Conservation (phyloP, 2,113 vertebrate genomes). For the Perccottus glenii region DNA sequence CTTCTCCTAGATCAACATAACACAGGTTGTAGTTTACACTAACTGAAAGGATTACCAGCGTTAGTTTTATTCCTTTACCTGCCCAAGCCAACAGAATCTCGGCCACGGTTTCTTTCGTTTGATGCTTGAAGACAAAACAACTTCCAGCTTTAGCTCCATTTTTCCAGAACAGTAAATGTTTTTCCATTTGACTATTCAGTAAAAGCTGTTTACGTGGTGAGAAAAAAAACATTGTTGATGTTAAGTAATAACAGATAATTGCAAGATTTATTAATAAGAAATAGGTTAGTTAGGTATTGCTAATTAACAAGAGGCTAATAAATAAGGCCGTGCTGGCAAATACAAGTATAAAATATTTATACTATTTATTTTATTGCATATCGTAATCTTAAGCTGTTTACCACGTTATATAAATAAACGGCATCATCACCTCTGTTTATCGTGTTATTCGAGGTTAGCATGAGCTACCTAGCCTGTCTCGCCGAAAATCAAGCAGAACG, state of each 20-base stretch:
- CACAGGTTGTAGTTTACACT: too few relatives aligned
- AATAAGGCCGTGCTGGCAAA: neutral
- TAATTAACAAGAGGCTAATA: too few relatives aligned
- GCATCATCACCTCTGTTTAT: neutral
- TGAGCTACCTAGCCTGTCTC: conserved; percentile 56
- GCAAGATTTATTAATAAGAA: neutral
- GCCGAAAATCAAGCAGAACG: neutral
- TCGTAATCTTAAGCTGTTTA: neutral
- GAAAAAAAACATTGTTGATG: neutral
- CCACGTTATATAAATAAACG: too few relatives aligned
- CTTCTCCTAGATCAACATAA: conserved; percentile 82
- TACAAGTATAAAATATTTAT: neutral
- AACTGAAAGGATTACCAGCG: neutral
- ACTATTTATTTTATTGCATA: neutral
- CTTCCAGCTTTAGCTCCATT: conserved; percentile 81
- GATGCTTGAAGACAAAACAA: conserved; percentile 80
- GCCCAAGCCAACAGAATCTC: conserved; percentile 83
- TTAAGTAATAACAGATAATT: neutral
- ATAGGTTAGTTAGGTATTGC: too few relatives aligned
- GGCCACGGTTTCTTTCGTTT: conserved; percentile 83
- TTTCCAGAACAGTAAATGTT: conserved; percentile 21
- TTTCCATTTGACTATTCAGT: neutral
- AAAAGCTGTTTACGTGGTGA: neutral
- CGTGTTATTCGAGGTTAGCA: conserved; percentile 8
- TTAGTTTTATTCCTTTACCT: conserved; percentile 57